phyloP scores from a whole-genome alignment of 2,797 vertebrate species.

The Nothura maculosa region DNA sequence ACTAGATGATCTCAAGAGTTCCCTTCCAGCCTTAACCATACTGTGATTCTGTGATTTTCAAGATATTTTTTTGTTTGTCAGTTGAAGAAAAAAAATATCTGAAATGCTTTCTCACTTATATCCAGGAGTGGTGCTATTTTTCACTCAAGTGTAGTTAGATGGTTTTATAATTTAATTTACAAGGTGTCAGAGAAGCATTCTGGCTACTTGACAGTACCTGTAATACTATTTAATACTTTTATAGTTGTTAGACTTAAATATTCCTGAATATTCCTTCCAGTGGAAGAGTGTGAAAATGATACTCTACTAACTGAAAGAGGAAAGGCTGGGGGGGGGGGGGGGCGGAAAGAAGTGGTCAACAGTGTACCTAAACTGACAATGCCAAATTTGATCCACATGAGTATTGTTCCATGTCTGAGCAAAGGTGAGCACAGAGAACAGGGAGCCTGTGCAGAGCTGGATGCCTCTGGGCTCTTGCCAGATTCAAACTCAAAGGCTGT shows the following conservation, averaged over 20 bases:
- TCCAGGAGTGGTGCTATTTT: background rate
- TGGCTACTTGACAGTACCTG: background rate
- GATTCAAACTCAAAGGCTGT: background rate
- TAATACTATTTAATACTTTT: background rate
- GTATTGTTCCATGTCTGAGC: background rate
- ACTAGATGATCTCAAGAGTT: too few species aligned
- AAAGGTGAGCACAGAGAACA: background rate
- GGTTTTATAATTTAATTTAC: background rate
- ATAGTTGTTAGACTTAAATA: background rate
- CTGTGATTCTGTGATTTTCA: background rate
- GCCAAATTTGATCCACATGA: background rate
- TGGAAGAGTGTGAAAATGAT: background rate
- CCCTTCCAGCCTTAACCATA: too few species aligned
- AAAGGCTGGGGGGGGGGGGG: background rate
- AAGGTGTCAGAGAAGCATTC: background rate
- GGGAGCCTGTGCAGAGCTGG: background rate
- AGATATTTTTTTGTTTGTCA: background rate
- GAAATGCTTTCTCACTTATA: background rate
- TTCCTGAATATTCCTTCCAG: background rate
- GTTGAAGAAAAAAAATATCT: background rate
- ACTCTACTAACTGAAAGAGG: background rate
- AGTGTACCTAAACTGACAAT: background rate
- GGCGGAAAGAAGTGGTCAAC: background rate
- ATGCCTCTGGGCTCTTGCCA: background rate
- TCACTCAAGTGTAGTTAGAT: background rate